phyloP scores from a whole-genome alignment of 2,113 vertebrate genomes.

The Seriola rivoliana region DNA sequence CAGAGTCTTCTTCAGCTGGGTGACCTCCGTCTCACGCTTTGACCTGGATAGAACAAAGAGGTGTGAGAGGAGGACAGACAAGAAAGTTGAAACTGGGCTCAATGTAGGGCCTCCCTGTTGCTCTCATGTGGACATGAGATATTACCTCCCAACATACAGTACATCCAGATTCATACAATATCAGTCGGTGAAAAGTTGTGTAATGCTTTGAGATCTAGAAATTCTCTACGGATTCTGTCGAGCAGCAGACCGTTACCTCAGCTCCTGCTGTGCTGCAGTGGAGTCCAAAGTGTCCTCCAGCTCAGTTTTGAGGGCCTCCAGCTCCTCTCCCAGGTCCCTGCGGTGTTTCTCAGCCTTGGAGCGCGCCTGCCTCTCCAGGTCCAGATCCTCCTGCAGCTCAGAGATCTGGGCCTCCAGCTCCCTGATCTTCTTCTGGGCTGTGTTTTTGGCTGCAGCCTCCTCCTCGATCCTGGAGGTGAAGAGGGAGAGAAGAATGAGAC shows the following conservation, averaged over 20 bases:
- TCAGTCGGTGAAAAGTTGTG: neutral
- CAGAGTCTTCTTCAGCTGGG: constrained; percentile 91
- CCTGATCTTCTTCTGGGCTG: constrained; percentile 93
- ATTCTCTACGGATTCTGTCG: neutral
- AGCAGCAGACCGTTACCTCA: constrained; percentile 84
- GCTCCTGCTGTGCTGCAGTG: constrained; percentile 95
- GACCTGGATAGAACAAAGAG: constrained; percentile 78
- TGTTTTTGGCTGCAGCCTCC: constrained; percentile 92
- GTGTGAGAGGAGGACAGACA: neutral
- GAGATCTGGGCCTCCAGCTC: constrained; percentile 95
- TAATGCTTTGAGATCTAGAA: neutral
- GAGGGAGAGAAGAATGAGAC: neutral
- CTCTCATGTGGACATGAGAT: neutral
- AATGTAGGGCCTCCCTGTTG: neutral
- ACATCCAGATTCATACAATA: neutral
- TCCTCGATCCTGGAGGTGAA: constrained; percentile 90
- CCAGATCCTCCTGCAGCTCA: constrained; percentile 96
- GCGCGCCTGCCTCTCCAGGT: constrained; percentile 90
- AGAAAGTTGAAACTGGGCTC: neutral
- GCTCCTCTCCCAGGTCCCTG: constrained; percentile 93
- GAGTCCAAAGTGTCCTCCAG: constrained; percentile 95
- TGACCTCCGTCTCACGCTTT: constrained; percentile 95
- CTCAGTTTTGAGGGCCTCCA: constrained; percentile 96
- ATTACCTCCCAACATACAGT: too few relatives aligned
- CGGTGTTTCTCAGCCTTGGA: constrained; percentile 94